Evolutionary conservation across 2,888 invertebrate genomes (phyloP).

Genomic region (Branchellion lobata): DNA sequence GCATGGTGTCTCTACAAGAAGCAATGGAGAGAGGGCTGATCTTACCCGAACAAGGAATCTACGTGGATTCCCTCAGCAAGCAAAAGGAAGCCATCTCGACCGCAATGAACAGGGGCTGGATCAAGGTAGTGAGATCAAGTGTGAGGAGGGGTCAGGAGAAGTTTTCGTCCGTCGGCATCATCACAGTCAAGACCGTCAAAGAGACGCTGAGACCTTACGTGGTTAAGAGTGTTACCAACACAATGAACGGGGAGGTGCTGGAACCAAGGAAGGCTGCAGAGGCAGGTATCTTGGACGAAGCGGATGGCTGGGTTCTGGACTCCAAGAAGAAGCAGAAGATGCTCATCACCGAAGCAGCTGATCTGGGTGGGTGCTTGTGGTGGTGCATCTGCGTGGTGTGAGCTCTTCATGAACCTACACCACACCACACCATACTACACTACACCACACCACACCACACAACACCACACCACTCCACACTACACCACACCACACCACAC

Average conservation of each 20-base stretch:
- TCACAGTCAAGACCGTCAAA: slow-evolving; percentile 58
- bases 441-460: no score
- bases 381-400: slow-evolving; percentile 16
- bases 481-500: no score
- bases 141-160: slow-evolving; percentile 55
- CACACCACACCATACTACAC: no score
- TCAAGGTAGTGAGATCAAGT: slow-evolving; percentile 50
- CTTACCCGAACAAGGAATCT: slow-evolving; percentile 46
- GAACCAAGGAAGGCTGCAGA: slow-evolving; percentile 76
- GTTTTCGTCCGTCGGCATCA: slow-evolving; percentile 58
- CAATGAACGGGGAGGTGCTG: slow-evolving; percentile 43
- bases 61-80: slow-evolving; percentile 45
- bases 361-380: slow-evolving; percentile 69
- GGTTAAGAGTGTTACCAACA: slow-evolving; percentile 43
- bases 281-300: slow-evolving; percentile 83
- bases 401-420: no score
- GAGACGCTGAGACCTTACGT: slow-evolving; percentile 51
- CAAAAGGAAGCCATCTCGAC: slow-evolving; percentile 54
- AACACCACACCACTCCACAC: no score
- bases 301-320: slow-evolving; percentile 65
- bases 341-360: slow-evolving; percentile 78
- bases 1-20: slow-evolving; percentile 50
- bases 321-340: slow-evolving; percentile 75
- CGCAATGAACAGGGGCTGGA: slow-evolving; percentile 58
- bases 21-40: slow-evolving; percentile 50